Conservation (phyloP, 2,797 vertebrate species). For the Hoplostethus mediterraneus region DNA sequence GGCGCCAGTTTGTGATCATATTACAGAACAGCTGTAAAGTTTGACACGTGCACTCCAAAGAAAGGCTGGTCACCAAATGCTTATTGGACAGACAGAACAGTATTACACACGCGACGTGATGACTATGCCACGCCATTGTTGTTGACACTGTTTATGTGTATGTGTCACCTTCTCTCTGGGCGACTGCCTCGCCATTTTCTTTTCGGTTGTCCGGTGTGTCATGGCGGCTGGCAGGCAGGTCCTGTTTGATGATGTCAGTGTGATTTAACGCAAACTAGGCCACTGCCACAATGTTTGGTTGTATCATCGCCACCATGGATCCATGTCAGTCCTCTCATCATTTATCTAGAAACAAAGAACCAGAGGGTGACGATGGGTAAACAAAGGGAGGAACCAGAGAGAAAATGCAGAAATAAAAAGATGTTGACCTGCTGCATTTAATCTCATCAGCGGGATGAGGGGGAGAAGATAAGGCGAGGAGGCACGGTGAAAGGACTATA, state of each 20-base stretch:
- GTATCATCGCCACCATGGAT: slow-evolving; percentile 28
- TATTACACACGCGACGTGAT: slow-evolving; percentile 30
- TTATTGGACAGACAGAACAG: slow-evolving; percentile 23
- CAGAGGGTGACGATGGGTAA: slow-evolving; percentile 19
- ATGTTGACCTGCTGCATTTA: slow-evolving; percentile 35
- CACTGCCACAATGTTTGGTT: slow-evolving; percentile 33
- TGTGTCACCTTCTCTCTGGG: slow-evolving; percentile 57
- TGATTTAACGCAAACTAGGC: slow-evolving; percentile 63
- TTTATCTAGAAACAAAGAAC: slow-evolving; percentile 36
- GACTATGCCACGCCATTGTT: slow-evolving; percentile 43
- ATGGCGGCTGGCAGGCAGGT: slow-evolving; percentile 61
- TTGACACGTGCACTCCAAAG: slow-evolving; percentile 30
- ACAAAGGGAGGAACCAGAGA: slow-evolving; percentile 2
- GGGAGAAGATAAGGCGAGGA: slow-evolving; percentile 54
- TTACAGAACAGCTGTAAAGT: slow-evolving; percentile 26
- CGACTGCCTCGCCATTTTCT: slow-evolving; percentile 38
- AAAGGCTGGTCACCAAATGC: slow-evolving; percentile 30
- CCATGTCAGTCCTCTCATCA: slow-evolving; percentile 32
- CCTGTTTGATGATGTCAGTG: slow-evolving; percentile 59
- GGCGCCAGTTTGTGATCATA: background rate
- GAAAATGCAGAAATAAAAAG: slow-evolving; percentile 20
- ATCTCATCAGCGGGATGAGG: slow-evolving; percentile 63
- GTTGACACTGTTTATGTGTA: slow-evolving; percentile 49
- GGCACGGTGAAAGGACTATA: slow-evolving; percentile 12
- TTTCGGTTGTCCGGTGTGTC: slow-evolving; percentile 53